A percentile compares a stretch with the other conserved stretches of the same genome.
phyloP scores from a whole-genome alignment of 2,797 vertebrate species.

The Martes flavigula region DNA sequence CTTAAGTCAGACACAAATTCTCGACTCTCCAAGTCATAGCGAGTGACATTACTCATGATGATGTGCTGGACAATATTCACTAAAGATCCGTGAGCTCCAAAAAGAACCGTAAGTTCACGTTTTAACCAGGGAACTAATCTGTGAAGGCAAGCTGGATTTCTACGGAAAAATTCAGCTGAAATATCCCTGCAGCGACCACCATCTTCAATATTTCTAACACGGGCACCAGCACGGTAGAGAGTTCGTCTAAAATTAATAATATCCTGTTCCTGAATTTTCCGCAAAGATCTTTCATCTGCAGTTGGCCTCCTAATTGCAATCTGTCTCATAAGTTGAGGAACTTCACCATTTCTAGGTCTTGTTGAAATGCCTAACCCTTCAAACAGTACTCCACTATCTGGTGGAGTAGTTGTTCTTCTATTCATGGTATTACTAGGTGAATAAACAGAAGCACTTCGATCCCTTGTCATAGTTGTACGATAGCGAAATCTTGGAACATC shows the following conservation, averaged over 20 bases:
- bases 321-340: constrained; percentile 89
- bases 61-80: constrained; percentile 95
- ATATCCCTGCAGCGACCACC: constrained; percentile 93
- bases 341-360: constrained; percentile 84
- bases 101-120: constrained; percentile 93
- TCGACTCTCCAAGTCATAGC: constrained; percentile 91
- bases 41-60: constrained; percentile 94
- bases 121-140: constrained; percentile 95
- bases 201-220: constrained; percentile 90
- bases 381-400: constrained; percentile 92
- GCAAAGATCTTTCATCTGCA: constrained; percentile 87
- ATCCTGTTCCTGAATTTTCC: constrained; percentile 90
- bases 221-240: constrained; percentile 91
- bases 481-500: constrained; percentile 92
- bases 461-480: constrained; percentile 91
- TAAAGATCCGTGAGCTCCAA: constrained; percentile 92
- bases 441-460: constrained; percentile 79
- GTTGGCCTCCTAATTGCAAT: constrained; percentile 86
- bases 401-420: constrained; percentile 86
- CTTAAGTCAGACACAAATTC: constrained; percentile 91
- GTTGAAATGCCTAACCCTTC: constrained; percentile 85
- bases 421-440: constrained; percentile 71
- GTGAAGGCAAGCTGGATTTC: constrained; percentile 95
- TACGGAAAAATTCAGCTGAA: constrained; percentile 93
- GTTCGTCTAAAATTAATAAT: constrained; percentile 93